Evolutionary conservation across 2,797 vertebrate genomes (phyloP).

Genomic region (Melanotaenia nigrans): DNA sequence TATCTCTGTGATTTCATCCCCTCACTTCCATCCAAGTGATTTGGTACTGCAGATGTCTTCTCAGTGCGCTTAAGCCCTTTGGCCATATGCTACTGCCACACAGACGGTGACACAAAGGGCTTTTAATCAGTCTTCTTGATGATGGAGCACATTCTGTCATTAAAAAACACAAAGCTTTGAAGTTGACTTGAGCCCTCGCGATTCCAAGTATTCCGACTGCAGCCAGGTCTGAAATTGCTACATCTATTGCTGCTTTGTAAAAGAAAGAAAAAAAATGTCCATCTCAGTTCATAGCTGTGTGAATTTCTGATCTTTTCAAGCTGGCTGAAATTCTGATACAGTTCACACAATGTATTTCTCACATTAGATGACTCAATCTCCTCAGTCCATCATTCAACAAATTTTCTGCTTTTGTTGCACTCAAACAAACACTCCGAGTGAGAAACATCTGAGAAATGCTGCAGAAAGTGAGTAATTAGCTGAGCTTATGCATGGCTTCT

Average conservation of each 20-base stretch:
- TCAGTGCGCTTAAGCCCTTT: slow-evolving; percentile 53
- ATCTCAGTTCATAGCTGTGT: slow-evolving; percentile 17
- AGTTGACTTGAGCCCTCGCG: slow-evolving; percentile 15
- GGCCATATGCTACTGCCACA: slow-evolving; percentile 64
- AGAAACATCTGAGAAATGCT: neutral
- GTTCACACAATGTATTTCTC: slow-evolving; percentile 9
- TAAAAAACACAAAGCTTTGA: slow-evolving; percentile 52
- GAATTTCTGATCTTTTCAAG: slow-evolving; percentile 31
- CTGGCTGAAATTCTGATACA: slow-evolving; percentile 3
- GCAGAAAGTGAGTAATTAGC: neutral
- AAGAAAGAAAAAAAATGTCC: slow-evolving; percentile 8
- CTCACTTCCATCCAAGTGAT: slow-evolving; percentile 45
- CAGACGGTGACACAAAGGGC: slow-evolving; percentile 44
- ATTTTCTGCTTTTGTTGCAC: slow-evolving; percentile 1
- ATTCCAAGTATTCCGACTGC: slow-evolving; percentile 25
- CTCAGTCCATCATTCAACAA: slow-evolving; percentile 17
- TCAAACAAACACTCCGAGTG: neutral
- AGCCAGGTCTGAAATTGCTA: slow-evolving; percentile 14
- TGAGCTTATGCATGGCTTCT: neutral
- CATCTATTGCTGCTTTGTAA: slow-evolving; percentile 13
- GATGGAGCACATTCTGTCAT: slow-evolving; percentile 66
- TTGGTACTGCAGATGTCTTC: slow-evolving; percentile 61
- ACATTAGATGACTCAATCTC: slow-evolving; percentile 15
- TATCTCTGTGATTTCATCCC: slow-evolving; percentile 62
- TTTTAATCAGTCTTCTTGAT: slow-evolving; percentile 72